A percentile compares a stretch with the other conserved stretches of the same genome.
Evolutionary conservation across 2,797 vertebrate genomes (phyloP).

Genomic region (Melanotaenia maccullochi): DNA sequence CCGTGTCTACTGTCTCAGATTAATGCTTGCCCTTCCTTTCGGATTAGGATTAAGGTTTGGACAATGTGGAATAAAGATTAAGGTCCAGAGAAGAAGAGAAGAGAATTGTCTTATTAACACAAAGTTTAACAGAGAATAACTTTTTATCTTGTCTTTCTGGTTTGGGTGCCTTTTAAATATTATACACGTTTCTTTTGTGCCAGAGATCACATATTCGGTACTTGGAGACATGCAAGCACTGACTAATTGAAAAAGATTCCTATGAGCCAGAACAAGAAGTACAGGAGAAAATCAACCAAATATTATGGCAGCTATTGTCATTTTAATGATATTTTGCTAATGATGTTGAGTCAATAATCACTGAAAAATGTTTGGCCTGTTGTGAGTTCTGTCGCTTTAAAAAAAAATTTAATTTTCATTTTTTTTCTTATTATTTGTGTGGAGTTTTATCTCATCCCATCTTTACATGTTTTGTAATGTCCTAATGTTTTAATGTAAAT

Average conservation of each 20-base stretch:
- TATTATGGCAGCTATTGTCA: not conserved
- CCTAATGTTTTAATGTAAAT: too few species aligned
- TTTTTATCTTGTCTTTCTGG: not conserved
- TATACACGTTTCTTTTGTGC: not conserved
- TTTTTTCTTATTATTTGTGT: too few species aligned
- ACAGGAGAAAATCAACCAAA: conserved; percentile 3
- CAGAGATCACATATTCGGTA: not conserved
- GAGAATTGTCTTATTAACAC: conserved; percentile 58
- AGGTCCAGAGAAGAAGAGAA: conserved; percentile 55
- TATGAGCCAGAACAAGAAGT: not conserved
- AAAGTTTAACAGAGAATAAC: conserved; percentile 26
- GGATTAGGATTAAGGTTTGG: conserved; percentile 76
- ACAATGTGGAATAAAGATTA: conserved; percentile 70
- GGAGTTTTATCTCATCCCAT: too few species aligned
- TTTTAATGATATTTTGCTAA: too few species aligned
- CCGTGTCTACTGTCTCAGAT: conserved; percentile 67
- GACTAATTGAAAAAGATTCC: not conserved
- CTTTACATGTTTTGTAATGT: too few species aligned
- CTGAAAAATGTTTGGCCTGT: too few species aligned
- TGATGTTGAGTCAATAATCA: too few species aligned
- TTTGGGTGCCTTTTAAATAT: not conserved
- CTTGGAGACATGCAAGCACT: not conserved
- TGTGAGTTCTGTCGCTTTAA: too few species aligned
- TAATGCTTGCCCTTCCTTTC: conserved; percentile 70
- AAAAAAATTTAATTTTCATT: too few species aligned